Percentiles rank a stretch among this genome's conserved stretches.
phyloP scores from a whole-genome alignment of 2,888 invertebrate species.

The Polyommatus iphigenia region DNA sequence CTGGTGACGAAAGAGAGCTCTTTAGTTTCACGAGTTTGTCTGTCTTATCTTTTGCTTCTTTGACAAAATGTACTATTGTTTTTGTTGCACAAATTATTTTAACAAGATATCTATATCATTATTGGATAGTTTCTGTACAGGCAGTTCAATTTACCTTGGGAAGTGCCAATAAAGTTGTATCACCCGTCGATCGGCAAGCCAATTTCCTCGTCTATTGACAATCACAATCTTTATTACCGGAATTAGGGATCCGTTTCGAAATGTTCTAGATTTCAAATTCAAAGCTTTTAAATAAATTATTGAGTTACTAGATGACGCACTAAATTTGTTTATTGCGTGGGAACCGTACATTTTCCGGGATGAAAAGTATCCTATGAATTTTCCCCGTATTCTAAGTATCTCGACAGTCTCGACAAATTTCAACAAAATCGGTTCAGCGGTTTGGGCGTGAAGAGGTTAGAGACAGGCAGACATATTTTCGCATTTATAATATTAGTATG shows the following conservation, averaged over 20 bases:
- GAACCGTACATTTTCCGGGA: too few relatives aligned
- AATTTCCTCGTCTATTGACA: slow-evolving; percentile 23
- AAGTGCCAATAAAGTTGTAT: slow-evolving; percentile 30
- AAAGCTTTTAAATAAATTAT: neutral
- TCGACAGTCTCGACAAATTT: too few relatives aligned
- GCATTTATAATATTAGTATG: too few relatives aligned
- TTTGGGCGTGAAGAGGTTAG: too few relatives aligned
- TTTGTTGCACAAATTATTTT: neutral
- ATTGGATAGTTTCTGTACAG: neutral
- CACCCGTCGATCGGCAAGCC: neutral
- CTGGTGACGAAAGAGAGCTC: neutral
- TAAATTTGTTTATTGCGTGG: too few relatives aligned
- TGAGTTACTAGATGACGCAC: neutral
- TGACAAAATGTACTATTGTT: neutral
- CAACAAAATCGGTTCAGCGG: too few relatives aligned
- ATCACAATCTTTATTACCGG: slow-evolving; percentile 24
- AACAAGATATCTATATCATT: neutral
- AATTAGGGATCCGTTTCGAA: neutral
- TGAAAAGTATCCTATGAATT: too few relatives aligned
- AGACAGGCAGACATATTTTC: too few relatives aligned
- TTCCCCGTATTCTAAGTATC: too few relatives aligned
- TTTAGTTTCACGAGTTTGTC: neutral
- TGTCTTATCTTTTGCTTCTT: neutral
- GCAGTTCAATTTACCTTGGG: slow-evolving; percentile 12
- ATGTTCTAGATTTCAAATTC: neutral